Evolutionary conservation across 1,140 invertebrate species (phyloP), one percentile per base, ranked within the genome.

Genomic region (Pogonus chalceus): DNA sequence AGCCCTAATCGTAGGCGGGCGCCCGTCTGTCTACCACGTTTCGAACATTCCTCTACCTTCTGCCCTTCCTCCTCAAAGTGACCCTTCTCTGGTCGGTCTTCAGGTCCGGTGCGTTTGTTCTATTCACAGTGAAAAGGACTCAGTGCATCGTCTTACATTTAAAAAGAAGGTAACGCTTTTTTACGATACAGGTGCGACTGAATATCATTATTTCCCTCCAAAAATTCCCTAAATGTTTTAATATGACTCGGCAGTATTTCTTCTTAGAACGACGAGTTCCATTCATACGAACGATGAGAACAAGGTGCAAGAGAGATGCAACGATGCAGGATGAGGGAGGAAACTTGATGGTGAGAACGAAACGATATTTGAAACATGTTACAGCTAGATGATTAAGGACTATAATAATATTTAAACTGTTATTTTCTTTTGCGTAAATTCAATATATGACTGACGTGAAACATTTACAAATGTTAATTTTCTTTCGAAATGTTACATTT

Each of bases 171-270:
- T 16, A 43, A 43, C 37, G 18, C 18, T 43, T 43, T 31, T 43
- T 43, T 43, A 43, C 37, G 37, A 43, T 16, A 43, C 37, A 43
- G 37, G 37, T 43, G 37, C 18, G 37, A 43, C 37, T 18, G 37
- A 12, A 18, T 43, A 43, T 10, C 37, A 43, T n/a, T 9, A 43
- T 9, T 43, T 43, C 37, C 37, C 37, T 43, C 37, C 37, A n/a
- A 43, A 43, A 31, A 43, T 43, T 43, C 37, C 18, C 37, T 9
- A 43, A 43, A 43, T 43, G 37, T 43, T 43, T 43, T 18, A 10
- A 4, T 43, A 43, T 43, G 37, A 43, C 37, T 43, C 18, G 18
- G 37, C 37, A 43, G 9, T 43, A 43, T 43, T 43, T 43, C 18
- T 43, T 31, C 26, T 14, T 14, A 14, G 14, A 14, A 31, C 26